Conservation (phyloP, 2,113 vertebrate genomes). For the Plecotus auritus region DNA sequence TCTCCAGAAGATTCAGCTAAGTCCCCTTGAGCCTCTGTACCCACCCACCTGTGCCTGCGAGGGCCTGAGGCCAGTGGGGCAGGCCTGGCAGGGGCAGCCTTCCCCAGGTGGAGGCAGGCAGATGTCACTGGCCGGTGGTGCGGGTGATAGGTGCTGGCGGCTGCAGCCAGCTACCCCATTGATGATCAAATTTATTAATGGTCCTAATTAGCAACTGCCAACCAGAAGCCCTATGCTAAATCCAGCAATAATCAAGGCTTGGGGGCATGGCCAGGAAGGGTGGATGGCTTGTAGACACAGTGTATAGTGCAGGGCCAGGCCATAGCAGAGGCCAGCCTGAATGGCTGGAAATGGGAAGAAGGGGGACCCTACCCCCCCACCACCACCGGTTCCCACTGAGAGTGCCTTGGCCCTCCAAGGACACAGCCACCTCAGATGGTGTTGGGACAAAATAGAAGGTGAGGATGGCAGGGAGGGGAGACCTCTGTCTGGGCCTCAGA, state of each 20-base stretch:
- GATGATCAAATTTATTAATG: constrained; percentile 9
- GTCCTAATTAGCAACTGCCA: constrained; percentile 56
- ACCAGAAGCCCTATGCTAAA: constrained; percentile 42
- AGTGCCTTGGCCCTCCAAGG: background rate
- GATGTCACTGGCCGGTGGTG: background rate
- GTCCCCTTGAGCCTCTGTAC: background rate
- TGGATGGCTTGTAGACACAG: background rate
- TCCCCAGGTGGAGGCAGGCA: constrained; percentile 58
- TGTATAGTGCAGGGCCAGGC: background rate
- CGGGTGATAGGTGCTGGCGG: background rate
- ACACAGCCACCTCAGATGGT: background rate
- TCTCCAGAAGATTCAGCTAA: background rate
- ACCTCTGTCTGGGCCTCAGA: constrained; percentile 49
- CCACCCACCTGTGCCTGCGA: background rate
- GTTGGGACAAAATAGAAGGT: constrained; percentile 58
- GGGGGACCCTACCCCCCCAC: background rate
- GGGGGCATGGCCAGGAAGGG: constrained; percentile 7
- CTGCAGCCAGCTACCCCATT: background rate
- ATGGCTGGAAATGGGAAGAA: background rate
- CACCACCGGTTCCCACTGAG: background rate
- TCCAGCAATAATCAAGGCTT: constrained; percentile 27
- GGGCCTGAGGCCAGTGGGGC: background rate
- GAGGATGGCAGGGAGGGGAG: constrained; percentile 36
- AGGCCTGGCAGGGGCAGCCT: background rate
- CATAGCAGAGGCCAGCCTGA: background rate